These are phyloP conservation scores for Cettia cetti DNA, from an alignment of 2,113 vertebrate species.

Conservation along the genomic window DNA sequence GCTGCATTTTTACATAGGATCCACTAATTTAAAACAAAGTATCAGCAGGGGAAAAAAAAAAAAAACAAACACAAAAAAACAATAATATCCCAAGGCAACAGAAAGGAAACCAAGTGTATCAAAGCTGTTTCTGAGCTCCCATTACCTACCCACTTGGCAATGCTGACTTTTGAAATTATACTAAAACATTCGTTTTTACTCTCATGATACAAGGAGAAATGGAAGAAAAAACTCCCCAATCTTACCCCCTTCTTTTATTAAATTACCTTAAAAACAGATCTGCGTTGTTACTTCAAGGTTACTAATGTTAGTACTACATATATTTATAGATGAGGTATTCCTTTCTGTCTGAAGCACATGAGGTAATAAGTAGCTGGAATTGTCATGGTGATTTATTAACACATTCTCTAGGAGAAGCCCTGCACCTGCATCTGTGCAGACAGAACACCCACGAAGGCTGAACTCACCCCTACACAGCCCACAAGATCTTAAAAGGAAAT, in stretches of 20 bases:
- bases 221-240: not conserved
- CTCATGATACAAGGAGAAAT: not conserved
- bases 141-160: conserved; percentile 17
- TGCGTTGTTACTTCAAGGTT: conserved; percentile 41
- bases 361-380: conserved; percentile 69
- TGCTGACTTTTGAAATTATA: not conserved
- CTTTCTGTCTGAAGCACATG: conserved; percentile 60
- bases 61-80: not conserved
- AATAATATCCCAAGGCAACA: conserved; percentile 24
- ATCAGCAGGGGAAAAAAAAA: not conserved
- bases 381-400: conserved; percentile 77
- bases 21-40: conserved; percentile 7
- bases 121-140: conserved; percentile 29
- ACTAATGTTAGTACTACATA: conserved; percentile 4
- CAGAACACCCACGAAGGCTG: conserved; percentile 61
- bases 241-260: not conserved
- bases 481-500: conserved; percentile 63
- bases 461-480: conserved; percentile 51
- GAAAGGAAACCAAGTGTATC: conserved; percentile 41
- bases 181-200: not conserved
- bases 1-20: not conserved
- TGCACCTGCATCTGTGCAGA: conserved; percentile 72
- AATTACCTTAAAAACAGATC: conserved; percentile 51
- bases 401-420: conserved; percentile 71
- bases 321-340: conserved; percentile 62